Evolutionary conservation across 1,140 invertebrate genomes (phyloP), one percentile per base, ranked within the genome.

Genomic region (Lasaia peninsularis): DNA sequence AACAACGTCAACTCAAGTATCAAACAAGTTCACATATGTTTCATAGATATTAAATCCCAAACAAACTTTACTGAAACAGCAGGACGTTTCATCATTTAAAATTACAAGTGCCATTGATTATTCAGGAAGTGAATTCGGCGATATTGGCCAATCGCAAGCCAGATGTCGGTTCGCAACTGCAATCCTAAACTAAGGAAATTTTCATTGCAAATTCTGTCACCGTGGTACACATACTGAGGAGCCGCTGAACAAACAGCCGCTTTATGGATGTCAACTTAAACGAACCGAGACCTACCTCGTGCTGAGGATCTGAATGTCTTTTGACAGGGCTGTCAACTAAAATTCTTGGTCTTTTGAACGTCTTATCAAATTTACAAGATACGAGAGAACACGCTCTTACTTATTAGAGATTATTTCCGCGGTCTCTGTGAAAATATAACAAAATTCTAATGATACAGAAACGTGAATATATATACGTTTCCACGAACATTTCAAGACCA

Each of bases 191-290:
- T 76, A 66, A 77, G 75, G 75, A 80, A 86, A 86, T 87, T 87
- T 84, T 87, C 85, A 86, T 86, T 86, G 82, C 85, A 88, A 86
- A 88, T 88, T 86, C 80, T 75, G 78, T 78, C 72, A 80, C 78
- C 81, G 84, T 81, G 69, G 74, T 60, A 70, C 75, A 74, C 65
- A 75, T 71, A 62, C 63, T 58, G 66, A 72, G 72, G 69, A 75
- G 71, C 63, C 67, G 71, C 68, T 78, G 69, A 68, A 80, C 84
- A 88, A 83, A 86, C 80, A 87, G 70, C 63, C 75, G 67, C 67
- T 76, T 87, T 83, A 84, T 84, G 75, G 80, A 84, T 79, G 82
- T 83, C 82, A 81, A 86, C 82, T 86, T 88, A 85, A 88, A 88
- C 85, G 85, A 88, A 88, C 82, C 85, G 85, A 81, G 80, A 84